Evolutionary conservation across 2,888 invertebrate species (phyloP), one percentile per base, ranked within the genome.

Genomic region (Apotomis turbidana): DNA sequence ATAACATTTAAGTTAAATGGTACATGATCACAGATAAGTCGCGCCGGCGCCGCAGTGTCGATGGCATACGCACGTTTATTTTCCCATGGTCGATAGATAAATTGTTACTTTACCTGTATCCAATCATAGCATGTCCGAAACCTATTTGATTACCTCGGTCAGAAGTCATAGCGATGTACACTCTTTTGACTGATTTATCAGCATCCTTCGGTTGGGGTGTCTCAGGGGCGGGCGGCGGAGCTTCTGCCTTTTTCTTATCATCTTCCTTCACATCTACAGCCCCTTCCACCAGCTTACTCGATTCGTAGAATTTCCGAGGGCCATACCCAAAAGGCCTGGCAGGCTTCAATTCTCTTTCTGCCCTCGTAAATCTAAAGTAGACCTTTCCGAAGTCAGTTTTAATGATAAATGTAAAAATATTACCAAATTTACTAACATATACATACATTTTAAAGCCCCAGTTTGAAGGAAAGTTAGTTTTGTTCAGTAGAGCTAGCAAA

Each of bases 251-350:
- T 10, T 79, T 78, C 8, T 38, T 49, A 38, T 78, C 76, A 0
- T 78, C 78, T 0, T 46, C 76, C 68, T 89, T 81, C 9, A 13
- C 79, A 46, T 87, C 88, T 3, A 85, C 83, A 0, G 75, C 1
- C 0, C 82, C 87, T 62, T 79, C 80, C 38, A 89, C 82, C 59
- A 93, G 78, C 0, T 85, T 87, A 1, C 87, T 84, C 3, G 86
- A 86, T 74, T 91, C 87, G 87, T 95, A 97, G 85, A 97, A 97
- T 70, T 95, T 95, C 5, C 91, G 93, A 27, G 96, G 95, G 10
- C 96, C 96, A 68, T 94, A 93, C 38, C 97, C 97, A 83, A 96
- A 97, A 0, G 96, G 95, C 13, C 96, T 91, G 1, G 97, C 97
- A 36, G 95, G 94, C 78, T 94, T 92, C 67, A 97, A 87, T 73